Evolutionary conservation across 2,113 vertebrate genomes (phyloP), one percentile per base, ranked within the genome.

Genomic region (Hippocampus barbouri): DNA sequence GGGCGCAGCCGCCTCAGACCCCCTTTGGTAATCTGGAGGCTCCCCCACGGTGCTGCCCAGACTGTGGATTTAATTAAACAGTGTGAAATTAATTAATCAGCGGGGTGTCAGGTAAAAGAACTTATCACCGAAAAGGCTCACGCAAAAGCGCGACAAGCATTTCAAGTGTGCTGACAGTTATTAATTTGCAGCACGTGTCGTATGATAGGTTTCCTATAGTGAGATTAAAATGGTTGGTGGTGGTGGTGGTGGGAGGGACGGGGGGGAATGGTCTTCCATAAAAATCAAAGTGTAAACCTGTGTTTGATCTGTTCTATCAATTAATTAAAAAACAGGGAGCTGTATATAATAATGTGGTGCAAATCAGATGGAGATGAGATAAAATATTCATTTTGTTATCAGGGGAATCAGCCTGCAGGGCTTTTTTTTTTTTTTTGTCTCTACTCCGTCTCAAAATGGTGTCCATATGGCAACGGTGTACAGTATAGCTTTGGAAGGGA

Each of bases 361-460:
- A 93, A 93, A 93, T 93, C 84, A 93, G 92, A 93, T 93, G 92
- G 91, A 91, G 92, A 92, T 93, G 73, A 92, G 92, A 92, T 93
- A 86, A 91, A 93, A 92, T 91, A 93, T 92, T 92, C 88, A 93
- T 92, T 91, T 89, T 90, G 88, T 84, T 92, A 91, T 91, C 90
- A 86, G 90, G 91, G 91, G 91, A 92, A 91, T 92, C 89, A 89
- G 86, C 86, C 91, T 87, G 71, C 74, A 86, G 89, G 90, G 91
- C 77, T 90, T 91, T 89, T 64, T 40, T 64, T 63, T 34, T 27
- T 15, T 27, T 14, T 88, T 86, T 88, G 89, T 87, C 87, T 88
- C 88, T 80, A 77, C 86, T 91, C 91, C 91, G 90, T 88, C 90
- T 91, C 89, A 88, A 91, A 92, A 90, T 78, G 89, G 84, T 82